Conservation (phyloP, 2,888 invertebrate genomes). For the Tetanocera ferruginea region DNA sequence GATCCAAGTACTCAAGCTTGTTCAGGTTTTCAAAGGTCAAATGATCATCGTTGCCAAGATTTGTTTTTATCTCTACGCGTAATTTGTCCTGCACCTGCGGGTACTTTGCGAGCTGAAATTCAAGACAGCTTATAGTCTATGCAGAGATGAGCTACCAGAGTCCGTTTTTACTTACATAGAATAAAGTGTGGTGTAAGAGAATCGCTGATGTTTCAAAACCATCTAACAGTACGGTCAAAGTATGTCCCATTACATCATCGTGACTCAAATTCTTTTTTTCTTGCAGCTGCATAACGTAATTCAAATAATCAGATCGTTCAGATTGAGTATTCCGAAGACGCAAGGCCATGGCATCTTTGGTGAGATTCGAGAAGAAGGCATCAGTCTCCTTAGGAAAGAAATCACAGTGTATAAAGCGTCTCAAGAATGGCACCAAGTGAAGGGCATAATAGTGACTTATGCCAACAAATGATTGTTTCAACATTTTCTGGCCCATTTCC, state of each 20-base stretch:
- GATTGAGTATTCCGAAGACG: slow-evolving; percentile 47
- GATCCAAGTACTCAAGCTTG: slow-evolving; percentile 59
- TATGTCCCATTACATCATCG: slow-evolving; percentile 61
- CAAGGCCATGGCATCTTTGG: slow-evolving; percentile 57
- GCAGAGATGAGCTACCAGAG: background rate
- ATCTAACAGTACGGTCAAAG: slow-evolving; percentile 61
- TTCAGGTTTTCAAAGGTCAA: slow-evolving; percentile 54
- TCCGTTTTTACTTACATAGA: slow-evolving; percentile 53
- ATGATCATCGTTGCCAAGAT: slow-evolving; percentile 45
- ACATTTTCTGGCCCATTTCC: slow-evolving; percentile 50
- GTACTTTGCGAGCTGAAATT: slow-evolving; percentile 53
- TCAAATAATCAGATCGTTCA: slow-evolving; percentile 60
- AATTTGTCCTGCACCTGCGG: slow-evolving; percentile 56
- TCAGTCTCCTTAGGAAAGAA: slow-evolving; percentile 75
- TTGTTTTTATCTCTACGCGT: slow-evolving; percentile 55
- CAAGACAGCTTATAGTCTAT: background rate
- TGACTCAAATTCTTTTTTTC: slow-evolving; percentile 57
- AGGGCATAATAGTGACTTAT: slow-evolving; percentile 53
- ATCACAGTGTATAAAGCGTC: slow-evolving; percentile 51
- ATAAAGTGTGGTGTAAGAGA: slow-evolving; percentile 56
- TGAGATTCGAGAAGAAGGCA: slow-evolving; percentile 58
- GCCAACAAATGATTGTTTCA: slow-evolving; percentile 51
- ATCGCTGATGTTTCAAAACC: slow-evolving; percentile 64
- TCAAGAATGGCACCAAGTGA: slow-evolving; percentile 52
- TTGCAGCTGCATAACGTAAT: slow-evolving; percentile 59